A percentile compares a stretch with the other conserved stretches of the same genome.
phyloP scores from a whole-genome alignment of 1,140 invertebrate genomes.

The Capitella teleta region DNA sequence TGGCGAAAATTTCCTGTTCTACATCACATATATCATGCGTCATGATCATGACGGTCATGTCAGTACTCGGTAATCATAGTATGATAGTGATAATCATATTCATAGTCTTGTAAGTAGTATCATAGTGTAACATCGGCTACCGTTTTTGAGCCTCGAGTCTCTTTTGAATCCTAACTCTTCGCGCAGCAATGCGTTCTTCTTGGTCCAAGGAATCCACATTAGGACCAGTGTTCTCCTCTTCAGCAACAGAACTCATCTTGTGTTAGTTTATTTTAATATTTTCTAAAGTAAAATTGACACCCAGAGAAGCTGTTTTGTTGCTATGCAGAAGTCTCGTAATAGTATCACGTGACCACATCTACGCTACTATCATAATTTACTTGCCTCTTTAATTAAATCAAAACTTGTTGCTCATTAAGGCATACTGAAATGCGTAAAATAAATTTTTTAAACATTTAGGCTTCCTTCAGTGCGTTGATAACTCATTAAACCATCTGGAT shows the following conservation, averaged over 20 bases:
- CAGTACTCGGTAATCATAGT: background rate
- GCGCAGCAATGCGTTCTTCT: slow-evolving; percentile 36
- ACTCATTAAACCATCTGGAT: too few species aligned
- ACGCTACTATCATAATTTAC: too few species aligned
- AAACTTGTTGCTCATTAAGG: too few species aligned
- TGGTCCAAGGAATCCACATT: slow-evolving; percentile 34
- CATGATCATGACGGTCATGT: background rate
- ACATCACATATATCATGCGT: background rate
- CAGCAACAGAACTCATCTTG: slow-evolving; percentile 7
- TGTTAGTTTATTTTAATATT: too few species aligned
- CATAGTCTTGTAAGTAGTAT: too few species aligned
- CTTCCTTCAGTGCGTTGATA: too few species aligned
- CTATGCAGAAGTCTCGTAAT: background rate
- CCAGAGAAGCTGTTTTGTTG: slow-evolving; percentile 1
- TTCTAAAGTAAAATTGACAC: too few species aligned
- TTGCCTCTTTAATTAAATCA: too few species aligned
- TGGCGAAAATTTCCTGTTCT: background rate
- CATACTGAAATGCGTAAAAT: too few species aligned
- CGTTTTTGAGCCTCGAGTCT: slow-evolving; percentile 29
- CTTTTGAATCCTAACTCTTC: slow-evolving; percentile 29
- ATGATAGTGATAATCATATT: background rate
- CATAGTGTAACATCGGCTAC: too few species aligned
- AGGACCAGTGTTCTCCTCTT: slow-evolving; percentile 36
- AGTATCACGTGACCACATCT: background rate
- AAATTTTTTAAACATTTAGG: too few species aligned